Percentiles rank a stretch among this genome's conserved stretches.
Conservation (phyloP, 2,888 invertebrate species). For the Amphipoea lucens region DNA sequence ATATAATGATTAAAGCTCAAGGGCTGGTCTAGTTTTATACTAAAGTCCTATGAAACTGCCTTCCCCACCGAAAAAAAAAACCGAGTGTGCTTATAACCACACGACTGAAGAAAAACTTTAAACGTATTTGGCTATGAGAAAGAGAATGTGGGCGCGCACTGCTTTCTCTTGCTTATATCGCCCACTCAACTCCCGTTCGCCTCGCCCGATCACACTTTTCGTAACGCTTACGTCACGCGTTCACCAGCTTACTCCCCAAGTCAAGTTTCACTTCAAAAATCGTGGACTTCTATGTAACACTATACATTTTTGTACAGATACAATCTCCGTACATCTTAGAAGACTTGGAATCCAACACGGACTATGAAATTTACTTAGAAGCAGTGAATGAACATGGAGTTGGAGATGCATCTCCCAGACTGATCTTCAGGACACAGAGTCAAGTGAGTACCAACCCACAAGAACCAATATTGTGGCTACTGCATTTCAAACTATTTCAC, state of each 20-base stretch:
- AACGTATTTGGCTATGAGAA: no score
- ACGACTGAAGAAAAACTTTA: no score
- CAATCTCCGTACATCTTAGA: constrained; percentile 94
- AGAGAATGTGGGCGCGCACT: no score
- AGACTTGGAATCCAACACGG: constrained; percentile 93
- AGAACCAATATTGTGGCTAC: background rate
- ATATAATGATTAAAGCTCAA: no score
- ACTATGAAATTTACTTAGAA: constrained; percentile 95
- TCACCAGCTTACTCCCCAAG: no score
- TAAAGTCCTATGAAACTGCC: background rate
- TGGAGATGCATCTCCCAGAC: constrained; percentile 93
- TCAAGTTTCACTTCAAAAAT: background rate
- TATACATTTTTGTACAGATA: constrained; percentile 74
- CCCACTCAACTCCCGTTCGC: no score
- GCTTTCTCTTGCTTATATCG: no score
- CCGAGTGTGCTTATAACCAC: no score
- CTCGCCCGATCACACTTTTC: no score
- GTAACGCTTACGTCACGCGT: no score
- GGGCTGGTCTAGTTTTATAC: no score
- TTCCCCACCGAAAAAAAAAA: background rate
- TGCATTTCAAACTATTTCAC: background rate
- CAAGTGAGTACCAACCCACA: constrained; percentile 83
- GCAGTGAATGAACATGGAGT: constrained; percentile 95
- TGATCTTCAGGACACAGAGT: constrained; percentile 94
- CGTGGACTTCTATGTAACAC: background rate